Evolutionary conservation across 2,888 invertebrate genomes (phyloP).

Genomic region (Lymantria monacha): DNA sequence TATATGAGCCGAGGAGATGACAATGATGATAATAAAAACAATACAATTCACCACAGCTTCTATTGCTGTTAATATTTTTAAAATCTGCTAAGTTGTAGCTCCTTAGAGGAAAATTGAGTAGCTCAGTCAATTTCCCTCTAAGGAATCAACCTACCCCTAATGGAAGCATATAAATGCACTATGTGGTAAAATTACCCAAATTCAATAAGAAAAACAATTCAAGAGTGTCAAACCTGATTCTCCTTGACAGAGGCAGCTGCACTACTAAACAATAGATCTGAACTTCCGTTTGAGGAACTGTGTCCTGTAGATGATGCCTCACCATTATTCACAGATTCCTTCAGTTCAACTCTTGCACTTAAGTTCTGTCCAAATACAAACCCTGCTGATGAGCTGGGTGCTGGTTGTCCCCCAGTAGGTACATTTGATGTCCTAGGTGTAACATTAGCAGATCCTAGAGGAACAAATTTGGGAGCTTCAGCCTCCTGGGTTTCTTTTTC

Average conservation of each 20-base stretch:
- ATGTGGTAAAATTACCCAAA: too few species aligned
- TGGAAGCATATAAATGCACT: too few species aligned
- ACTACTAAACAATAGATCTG: slow-evolving; percentile 88
- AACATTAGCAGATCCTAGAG: slow-evolving; percentile 61
- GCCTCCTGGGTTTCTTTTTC: slow-evolving; percentile 51
- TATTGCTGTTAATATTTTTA: too few species aligned
- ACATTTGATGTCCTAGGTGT: slow-evolving; percentile 70
- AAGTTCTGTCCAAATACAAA: slow-evolving; percentile 97
- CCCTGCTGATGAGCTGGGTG: slow-evolving; percentile 73
- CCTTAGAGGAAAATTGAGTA: too few species aligned
- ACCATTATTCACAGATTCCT: slow-evolving; percentile 80
- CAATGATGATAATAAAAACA: too few species aligned
- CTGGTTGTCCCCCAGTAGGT: slow-evolving; percentile 64
- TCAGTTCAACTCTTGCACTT: slow-evolving; percentile 90
- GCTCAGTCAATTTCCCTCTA: too few species aligned
- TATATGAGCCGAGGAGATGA: too few species aligned
- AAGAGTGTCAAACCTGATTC: slow-evolving; percentile 51
- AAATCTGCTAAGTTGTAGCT: too few species aligned
- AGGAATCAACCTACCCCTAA: too few species aligned
- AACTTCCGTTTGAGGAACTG: slow-evolving; percentile 81
- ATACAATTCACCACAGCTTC: too few species aligned
- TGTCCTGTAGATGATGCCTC: slow-evolving; percentile 58
- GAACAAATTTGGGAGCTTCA: slow-evolving; percentile 74
- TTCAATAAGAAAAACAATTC: not conserved
- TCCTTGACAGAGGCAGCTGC: slow-evolving; percentile 84